Evolutionary conservation across 2,888 invertebrate species (phyloP).

Genomic region (Drosophila emarginata): DNA sequence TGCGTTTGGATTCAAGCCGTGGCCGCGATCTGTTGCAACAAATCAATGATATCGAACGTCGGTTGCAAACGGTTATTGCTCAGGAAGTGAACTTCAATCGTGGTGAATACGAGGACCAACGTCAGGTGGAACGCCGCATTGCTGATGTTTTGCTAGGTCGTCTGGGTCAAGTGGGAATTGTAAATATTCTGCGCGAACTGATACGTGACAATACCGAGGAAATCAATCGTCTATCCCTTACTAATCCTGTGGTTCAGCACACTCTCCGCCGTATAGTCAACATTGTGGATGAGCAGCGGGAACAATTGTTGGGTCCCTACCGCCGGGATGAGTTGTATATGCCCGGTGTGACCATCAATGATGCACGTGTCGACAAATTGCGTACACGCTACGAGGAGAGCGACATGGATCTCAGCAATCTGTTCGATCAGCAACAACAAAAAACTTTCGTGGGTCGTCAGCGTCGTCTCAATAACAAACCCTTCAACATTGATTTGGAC

Average conservation of each 20-base stretch:
- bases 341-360: conserved; percentile 85
- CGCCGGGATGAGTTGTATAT: conserved; percentile 84
- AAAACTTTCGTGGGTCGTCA: conserved; percentile 83
- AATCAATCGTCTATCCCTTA: conserved; percentile 83
- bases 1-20: conserved; percentile 48
- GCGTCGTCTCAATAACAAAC: conserved; percentile 87
- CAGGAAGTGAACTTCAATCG: conserved; percentile 17
- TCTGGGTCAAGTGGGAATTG: conserved; percentile 50
- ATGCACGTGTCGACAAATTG: conserved; percentile 86
- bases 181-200: conserved; percentile 58
- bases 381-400: conserved; percentile 87
- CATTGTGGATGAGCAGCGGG: conserved; percentile 86
- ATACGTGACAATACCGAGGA: conserved; percentile 36
- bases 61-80: conserved; percentile 40
- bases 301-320: conserved; percentile 85
- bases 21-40: conserved; percentile 45
- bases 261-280: conserved; percentile 60
- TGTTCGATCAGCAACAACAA: conserved; percentile 35
- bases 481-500: conserved; percentile 85
- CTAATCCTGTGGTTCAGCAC: conserved; percentile 84
- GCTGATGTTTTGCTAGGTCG: conserved; percentile 62
- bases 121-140: conserved; percentile 49
- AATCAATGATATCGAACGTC: conserved; percentile 55
- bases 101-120: conserved; percentile 22
- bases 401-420: conserved; percentile 76